These are phyloP conservation scores for Atherinosoma microstoma DNA, from an alignment of 2,797 vertebrate genomes.

Conservation along the genomic window DNA sequence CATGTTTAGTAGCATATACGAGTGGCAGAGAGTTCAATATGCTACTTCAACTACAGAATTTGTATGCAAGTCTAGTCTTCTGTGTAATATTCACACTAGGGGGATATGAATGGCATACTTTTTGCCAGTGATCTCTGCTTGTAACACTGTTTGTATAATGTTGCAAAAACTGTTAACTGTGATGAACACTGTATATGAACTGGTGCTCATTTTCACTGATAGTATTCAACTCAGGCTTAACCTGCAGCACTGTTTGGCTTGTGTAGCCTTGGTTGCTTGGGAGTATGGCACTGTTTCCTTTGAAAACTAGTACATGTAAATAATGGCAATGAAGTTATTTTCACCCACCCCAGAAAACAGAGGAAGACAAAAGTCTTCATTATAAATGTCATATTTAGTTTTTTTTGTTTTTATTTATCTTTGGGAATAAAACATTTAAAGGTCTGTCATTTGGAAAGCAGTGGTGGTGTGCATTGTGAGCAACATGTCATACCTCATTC, in stretches of 20 bases:
- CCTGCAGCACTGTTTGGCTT: constrained; percentile 61
- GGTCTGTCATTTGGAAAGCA: constrained; percentile 64
- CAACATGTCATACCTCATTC: constrained; percentile 26
- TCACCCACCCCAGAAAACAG: background rate
- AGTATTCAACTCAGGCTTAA: constrained; percentile 52
- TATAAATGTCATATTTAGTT: constrained; percentile 62
- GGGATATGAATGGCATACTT: constrained; percentile 64
- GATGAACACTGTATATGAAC: constrained; percentile 71
- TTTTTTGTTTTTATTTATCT: constrained; percentile 74
- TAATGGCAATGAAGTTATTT: constrained; percentile 48
- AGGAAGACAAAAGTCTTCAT: constrained; percentile 22
- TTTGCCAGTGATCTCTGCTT: constrained; percentile 52
- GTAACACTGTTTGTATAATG: constrained; percentile 55
- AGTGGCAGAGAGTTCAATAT: constrained; percentile 41
- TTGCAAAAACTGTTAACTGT: constrained; percentile 62
- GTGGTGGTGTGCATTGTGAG: constrained; percentile 31
- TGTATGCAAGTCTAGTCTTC: constrained; percentile 32
- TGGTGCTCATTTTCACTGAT: constrained; percentile 73
- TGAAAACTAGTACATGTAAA: constrained; percentile 73
- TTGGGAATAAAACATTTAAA: constrained; percentile 79
- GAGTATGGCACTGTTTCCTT: constrained; percentile 63
- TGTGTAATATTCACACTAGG: constrained; percentile 47
- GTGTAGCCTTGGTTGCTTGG: constrained; percentile 61
- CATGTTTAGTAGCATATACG: constrained; percentile 21
- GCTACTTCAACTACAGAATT: constrained; percentile 27